Evolutionary conservation across 2,797 vertebrate genomes (phyloP).

Genomic region (Aphelocoma californica): DNA sequence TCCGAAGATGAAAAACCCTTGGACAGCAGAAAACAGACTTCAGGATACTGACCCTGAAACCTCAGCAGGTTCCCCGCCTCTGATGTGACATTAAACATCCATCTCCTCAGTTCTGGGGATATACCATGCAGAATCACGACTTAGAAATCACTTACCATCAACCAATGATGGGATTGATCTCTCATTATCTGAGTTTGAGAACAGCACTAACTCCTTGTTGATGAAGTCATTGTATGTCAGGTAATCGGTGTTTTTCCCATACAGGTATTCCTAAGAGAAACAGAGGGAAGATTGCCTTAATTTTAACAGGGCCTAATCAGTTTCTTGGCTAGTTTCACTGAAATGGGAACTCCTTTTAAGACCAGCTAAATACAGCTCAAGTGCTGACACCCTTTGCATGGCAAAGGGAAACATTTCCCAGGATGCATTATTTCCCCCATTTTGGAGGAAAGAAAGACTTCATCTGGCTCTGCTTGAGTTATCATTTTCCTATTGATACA

Average conservation of each 20-base stretch:
- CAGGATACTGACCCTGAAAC: not conserved
- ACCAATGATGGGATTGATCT: slow-evolving; percentile 94
- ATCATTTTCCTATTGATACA: not conserved
- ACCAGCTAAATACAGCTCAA: not conserved
- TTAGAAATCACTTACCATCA: slow-evolving; percentile 83
- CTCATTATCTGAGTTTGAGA: slow-evolving; percentile 98
- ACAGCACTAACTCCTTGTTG: slow-evolving; percentile 96
- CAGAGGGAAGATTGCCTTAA: not conserved
- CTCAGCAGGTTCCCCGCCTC: not conserved
- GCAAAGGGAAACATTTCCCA: not conserved
- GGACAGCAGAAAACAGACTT: not conserved
- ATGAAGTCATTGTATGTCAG: slow-evolving; percentile 95
- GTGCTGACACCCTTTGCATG: not conserved
- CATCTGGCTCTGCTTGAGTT: not conserved
- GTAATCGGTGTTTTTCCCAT: slow-evolving; percentile 84
- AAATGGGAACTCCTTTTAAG: not conserved
- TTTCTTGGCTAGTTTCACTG: not conserved
- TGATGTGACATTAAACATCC: not conserved
- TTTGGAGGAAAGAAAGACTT: not conserved
- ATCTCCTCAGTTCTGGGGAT: not conserved
- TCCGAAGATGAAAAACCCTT: not conserved
- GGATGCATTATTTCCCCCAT: not conserved
- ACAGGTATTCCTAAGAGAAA: slow-evolving; percentile 87
- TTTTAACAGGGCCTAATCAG: not conserved
- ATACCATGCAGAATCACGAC: not conserved